Conservation (phyloP, 2,888 invertebrate species). For the Physocephala rufipes region DNA sequence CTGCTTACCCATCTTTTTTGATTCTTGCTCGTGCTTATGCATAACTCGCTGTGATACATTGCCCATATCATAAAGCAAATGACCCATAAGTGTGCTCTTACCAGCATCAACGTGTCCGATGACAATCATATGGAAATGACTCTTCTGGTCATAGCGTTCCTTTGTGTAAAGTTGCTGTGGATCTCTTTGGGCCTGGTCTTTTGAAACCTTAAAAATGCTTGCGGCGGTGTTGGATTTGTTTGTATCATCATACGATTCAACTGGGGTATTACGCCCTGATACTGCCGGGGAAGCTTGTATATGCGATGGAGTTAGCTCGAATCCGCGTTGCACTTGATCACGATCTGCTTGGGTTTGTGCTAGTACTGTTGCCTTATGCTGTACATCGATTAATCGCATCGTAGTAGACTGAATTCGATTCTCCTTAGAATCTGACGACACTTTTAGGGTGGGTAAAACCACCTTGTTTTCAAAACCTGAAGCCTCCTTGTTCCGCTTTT, state of each 20-base stretch:
- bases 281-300: constrained; percentile 75
- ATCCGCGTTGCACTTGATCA: constrained; percentile 57
- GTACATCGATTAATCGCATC: not conserved
- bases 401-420: constrained; percentile 39
- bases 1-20: constrained; percentile 95
- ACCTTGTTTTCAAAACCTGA: constrained; percentile 55
- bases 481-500: constrained; percentile 43
- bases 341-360: constrained; percentile 48
- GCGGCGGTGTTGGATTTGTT: constrained; percentile 40
- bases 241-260: constrained; percentile 55
- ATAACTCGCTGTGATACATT: constrained; percentile 87
- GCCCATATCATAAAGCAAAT: constrained; percentile 85
- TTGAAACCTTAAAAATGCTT: constrained; percentile 56
- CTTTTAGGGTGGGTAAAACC: constrained; percentile 46
- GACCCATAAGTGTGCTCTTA: constrained; percentile 83
- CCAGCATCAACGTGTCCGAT: constrained; percentile 88
- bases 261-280: constrained; percentile 70
- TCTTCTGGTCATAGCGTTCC: constrained; percentile 83
- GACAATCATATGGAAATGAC: constrained; percentile 89
- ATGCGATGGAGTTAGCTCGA: constrained; percentile 69
- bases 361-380: constrained; percentile 29
- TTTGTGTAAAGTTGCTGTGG: constrained; percentile 71
- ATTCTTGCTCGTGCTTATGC: constrained; percentile 98
- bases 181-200: constrained; percentile 67
- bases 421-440: constrained; percentile 11